Base-by-base conservation (phyloP, 2,888 invertebrate genomes). In the Celastrina argiolus region DNA sequence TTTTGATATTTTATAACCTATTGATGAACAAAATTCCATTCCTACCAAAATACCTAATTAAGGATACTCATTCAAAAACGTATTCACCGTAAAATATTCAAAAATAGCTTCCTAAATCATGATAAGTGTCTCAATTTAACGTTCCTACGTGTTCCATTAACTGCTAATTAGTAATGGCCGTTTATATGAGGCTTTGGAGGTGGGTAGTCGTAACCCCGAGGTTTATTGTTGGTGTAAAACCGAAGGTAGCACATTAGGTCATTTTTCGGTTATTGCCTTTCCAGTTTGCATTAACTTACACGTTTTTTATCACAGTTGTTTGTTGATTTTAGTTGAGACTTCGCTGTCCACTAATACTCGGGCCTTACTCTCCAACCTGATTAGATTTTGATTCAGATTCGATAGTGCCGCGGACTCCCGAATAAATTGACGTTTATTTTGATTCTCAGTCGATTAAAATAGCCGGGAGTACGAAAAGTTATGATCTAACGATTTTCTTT, bases 111-210 rank as follows among this genome's bases (percentile, higher is more conserved):
- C 18, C 16, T 59, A 59, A 59, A 59, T 34, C 16, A 39, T 26
- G 22, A 61, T 39, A 61, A 61, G 36, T 36, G 39, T 39, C 61
- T 61, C 22, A 61, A 61, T 61, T 61, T 16, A 61, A 39, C 22
- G 39, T 36, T 36, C 22, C 18, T 61, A 39, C 61, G 39, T 39
- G 61, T 39, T 61, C 61, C 61, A 61, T 61, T 61, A 61, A 34
- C 36, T 34, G 22, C 12, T 61, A 61, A 61, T 61, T 61, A 22
- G 36, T 61, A 61, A 61, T 36, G 61, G 61, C 39, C 22, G 31
- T 61, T 61, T 61, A 61, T 59, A 18, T 61, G 61, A 8, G 18
- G 39, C 16, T n/a, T 31, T 10, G 39, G 14, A 12, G 26, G 61
- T 39, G 61, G 39, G 39, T 36, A 36, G 61, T 26, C 39, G 22